These are phyloP conservation scores for Caenorhabditis sp. DNA, from an alignment of 2,888 invertebrate species.

Conservation along the genomic window DNA sequence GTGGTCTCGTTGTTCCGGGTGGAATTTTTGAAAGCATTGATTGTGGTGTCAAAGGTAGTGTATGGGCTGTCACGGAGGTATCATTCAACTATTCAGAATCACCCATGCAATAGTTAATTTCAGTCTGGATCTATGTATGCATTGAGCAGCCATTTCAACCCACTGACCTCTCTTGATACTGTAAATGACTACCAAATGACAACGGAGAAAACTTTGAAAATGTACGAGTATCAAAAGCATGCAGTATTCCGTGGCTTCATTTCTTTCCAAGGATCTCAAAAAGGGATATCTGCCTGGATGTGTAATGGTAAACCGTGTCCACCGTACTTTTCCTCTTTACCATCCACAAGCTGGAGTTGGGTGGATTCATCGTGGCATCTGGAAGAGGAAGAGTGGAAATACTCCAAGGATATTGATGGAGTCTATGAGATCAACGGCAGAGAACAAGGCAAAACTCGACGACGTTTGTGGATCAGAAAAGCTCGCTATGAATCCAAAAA, in stretches of 20 bases:
- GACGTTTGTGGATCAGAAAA: constrained; percentile 58
- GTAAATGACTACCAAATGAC: constrained; percentile 37
- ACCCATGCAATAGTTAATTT: not conserved
- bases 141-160: constrained; percentile 41
- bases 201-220: constrained; percentile 47
- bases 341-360: constrained; percentile 56
- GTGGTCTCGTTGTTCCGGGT: constrained; percentile 46
- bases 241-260: constrained; percentile 69
- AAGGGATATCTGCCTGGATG: constrained; percentile 66
- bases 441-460: constrained; percentile 50
- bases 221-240: constrained; percentile 66
- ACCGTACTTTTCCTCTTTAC: constrained; percentile 44
- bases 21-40: constrained; percentile 65
- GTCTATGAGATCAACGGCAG: constrained; percentile 17
- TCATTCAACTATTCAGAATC: not conserved
- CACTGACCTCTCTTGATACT: constrained; percentile 37
- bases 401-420: constrained; percentile 54
- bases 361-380: constrained; percentile 54
- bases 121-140: constrained; percentile 57
- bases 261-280: constrained; percentile 55
- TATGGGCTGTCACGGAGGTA: constrained; percentile 67
- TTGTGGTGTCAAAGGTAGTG: constrained; percentile 61
- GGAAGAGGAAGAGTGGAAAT: constrained; percentile 61
- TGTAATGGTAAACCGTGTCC: constrained; percentile 45
- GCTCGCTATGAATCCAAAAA: constrained; percentile 54